Evolutionary conservation across 2,888 invertebrate genomes (phyloP).

Genomic region (Physocephala rufipes): DNA sequence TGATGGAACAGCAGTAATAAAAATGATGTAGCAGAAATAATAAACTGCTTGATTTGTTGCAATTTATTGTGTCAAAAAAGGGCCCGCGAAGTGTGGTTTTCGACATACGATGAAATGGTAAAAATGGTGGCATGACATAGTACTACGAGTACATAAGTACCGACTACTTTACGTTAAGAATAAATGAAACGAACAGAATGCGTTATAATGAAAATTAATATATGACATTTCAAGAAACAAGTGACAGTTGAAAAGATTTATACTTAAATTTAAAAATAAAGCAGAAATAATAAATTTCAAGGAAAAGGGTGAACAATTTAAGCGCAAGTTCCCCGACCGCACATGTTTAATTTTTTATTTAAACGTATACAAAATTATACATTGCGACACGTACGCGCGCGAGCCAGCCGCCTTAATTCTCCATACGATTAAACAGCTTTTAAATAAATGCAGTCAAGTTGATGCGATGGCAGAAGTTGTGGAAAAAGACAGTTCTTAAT

Average conservation of each 20-base stretch:
- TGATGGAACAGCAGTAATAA: conserved; percentile 13
- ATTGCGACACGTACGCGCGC: not conserved
- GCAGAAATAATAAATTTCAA: not conserved
- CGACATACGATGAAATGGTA: no score
- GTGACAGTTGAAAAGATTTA: conserved; percentile 26
- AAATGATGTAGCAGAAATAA: conserved; percentile 4
- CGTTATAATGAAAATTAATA: conserved; percentile 17
- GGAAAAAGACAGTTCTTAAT: not conserved
- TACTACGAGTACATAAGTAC: no score
- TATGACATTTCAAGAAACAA: conserved; percentile 25
- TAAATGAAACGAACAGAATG: not conserved
- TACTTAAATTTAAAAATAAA: not conserved
- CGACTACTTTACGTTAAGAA: no score
- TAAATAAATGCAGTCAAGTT: not conserved
- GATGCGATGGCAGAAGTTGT: not conserved
- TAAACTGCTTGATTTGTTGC: conserved; percentile 16
- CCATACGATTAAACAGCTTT: not conserved
- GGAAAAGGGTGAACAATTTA: conserved; percentile 11
- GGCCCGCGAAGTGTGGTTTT: no score
- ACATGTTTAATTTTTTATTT: conserved; percentile 11
- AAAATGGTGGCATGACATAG: no score
- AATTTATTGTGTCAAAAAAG: conserved; percentile 8
- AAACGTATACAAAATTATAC: not conserved
- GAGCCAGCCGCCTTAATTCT: not conserved
- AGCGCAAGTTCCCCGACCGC: conserved; percentile 2